Percentiles rank a stretch among this genome's conserved stretches.
phyloP scores from a whole-genome alignment of 2,888 invertebrate genomes.

The Muscina levida region DNA sequence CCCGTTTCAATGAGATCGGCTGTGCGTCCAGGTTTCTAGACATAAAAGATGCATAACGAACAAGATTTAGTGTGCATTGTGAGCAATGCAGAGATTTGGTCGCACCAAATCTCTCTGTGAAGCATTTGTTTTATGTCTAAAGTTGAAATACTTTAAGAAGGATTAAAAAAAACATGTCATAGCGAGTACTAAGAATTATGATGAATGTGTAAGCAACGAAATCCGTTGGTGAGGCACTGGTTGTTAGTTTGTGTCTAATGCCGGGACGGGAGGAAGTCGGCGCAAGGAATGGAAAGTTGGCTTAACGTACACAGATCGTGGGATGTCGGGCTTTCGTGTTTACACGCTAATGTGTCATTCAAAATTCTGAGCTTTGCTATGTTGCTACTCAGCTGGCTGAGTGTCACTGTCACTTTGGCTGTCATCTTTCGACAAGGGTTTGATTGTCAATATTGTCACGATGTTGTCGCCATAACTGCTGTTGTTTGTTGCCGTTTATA shows the following conservation, averaged over 20 bases:
- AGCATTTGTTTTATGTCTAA: constrained; percentile 60
- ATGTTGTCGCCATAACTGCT: constrained; percentile 3
- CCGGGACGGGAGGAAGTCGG: not conserved
- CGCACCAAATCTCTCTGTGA: constrained; percentile 53
- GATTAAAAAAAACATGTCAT: constrained; percentile 62
- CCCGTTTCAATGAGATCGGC: too few relatives aligned
- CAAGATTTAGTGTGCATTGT: constrained; percentile 29
- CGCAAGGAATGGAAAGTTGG: not conserved
- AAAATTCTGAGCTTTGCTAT: constrained; percentile 36
- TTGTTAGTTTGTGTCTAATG: constrained; percentile 27
- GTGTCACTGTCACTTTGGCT: constrained; percentile 59
- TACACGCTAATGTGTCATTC: constrained; percentile 47
- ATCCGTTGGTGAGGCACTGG: constrained; percentile 49
- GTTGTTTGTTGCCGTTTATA: constrained; percentile 16
- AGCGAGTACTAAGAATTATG: constrained; percentile 13
- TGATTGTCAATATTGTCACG: constrained; percentile 54
- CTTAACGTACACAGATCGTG: not conserved
- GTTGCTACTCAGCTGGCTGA: constrained; percentile 23
- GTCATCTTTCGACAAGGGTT: constrained; percentile 59
- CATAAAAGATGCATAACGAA: constrained; percentile 47
- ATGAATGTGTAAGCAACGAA: constrained; percentile 27
- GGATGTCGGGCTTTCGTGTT: constrained; percentile 45
- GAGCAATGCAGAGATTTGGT: not conserved
- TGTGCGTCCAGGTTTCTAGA: not conserved
- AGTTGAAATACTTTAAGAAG: constrained; percentile 57